Base-by-base conservation (phyloP, 1,140 invertebrate species). In the Eubasilissa regina region DNA sequence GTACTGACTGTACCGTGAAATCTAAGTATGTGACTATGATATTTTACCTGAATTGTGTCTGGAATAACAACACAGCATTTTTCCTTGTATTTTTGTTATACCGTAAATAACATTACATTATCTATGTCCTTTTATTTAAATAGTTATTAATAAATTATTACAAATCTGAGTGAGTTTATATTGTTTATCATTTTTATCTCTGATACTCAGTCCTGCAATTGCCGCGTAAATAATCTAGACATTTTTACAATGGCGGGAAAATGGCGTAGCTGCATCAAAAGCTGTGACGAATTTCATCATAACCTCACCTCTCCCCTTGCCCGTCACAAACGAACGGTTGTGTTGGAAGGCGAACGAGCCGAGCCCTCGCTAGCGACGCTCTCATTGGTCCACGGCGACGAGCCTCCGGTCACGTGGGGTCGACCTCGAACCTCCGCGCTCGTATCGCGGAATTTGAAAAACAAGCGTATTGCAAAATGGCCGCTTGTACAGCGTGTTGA, bases 401-500 rank as follows among this genome's bases (percentile, higher is more conserved):
- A 25, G 66, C 66, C 66, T 19, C 66, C 25, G 15, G 66, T 70
- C 66, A 70, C 66, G 66, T 70, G 66, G 43, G 11, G n/a, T 9
- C 45, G 45, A 70, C 45, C 45, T 48, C 66, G 45, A 51, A 70
- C 66, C 66, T 70, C 15, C 15, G 11, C 15, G 11, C n/a, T 15
- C 48, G 48, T 13, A n/a, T 51, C 47, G 45, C 45, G 66, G 66
- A 70, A 70, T 70, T 70, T 70, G 12, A 70, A 70, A 70, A 70
- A 35, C 66, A 45, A 70, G 45, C 47, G 66, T 70, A 21, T 70
- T 48, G 45, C 66, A 51, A 70, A 21, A 70, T 70, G 66, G 47
- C 66, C 19, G 45, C 45, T 9, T 25, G 51, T 51, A 70, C 66
- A 70, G 66, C 45, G 45, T 70, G 66, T 12, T 70, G 44, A 25